Conservation (phyloP, 2,113 vertebrate genomes). For the Struthio camelus region DNA sequence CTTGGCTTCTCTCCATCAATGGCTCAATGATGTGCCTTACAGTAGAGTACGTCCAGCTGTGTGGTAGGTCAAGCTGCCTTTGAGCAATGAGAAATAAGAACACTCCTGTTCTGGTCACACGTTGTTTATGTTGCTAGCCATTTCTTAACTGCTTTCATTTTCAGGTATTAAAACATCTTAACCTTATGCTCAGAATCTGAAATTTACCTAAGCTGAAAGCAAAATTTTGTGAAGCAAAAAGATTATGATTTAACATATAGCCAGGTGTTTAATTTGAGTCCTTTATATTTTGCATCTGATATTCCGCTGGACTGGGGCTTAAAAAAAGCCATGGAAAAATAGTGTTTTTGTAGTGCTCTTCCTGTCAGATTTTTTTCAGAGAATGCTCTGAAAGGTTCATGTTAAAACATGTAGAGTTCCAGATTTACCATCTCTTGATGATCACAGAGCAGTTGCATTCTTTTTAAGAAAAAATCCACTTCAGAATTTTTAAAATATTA, state of each 20-base stretch:
- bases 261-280: background rate
- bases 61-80: background rate
- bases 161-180: background rate
- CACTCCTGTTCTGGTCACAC: rapidly evolving
- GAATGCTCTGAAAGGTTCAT: background rate
- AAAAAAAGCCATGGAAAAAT: background rate
- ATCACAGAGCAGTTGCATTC: background rate
- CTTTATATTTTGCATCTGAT: background rate
- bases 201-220: background rate
- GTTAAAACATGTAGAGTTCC: background rate
- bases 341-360: background rate
- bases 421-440: background rate
- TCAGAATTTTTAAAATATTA: background rate
- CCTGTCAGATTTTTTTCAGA: too few species aligned
- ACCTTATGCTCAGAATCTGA: background rate
- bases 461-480: background rate
- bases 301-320: too few species aligned
- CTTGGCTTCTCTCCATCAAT: background rate
- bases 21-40: background rate
- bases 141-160: slow-evolving; percentile 8
- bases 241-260: background rate
- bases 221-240: background rate
- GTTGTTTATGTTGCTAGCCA: background rate
- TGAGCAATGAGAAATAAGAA: background rate
- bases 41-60: background rate